Evolutionary conservation across 2,113 vertebrate species (phyloP).

Genomic region (Arothron firmamentum): DNA sequence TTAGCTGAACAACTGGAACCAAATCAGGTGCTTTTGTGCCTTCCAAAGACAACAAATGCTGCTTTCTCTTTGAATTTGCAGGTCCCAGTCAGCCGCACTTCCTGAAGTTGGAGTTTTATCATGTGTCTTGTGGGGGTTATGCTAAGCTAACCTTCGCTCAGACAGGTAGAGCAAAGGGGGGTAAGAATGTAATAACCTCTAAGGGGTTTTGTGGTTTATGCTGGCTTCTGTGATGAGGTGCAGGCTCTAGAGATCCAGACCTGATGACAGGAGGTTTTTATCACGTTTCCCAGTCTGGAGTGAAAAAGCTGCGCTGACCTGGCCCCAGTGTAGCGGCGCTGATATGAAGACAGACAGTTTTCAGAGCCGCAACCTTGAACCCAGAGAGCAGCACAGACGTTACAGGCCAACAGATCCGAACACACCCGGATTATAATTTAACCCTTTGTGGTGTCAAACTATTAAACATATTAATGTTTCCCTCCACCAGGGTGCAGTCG

Average conservation of each 20-base stretch:
- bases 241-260: not conserved
- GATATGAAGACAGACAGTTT: constrained; percentile 1
- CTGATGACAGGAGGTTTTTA: constrained; percentile 3
- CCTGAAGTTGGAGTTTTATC: no score
- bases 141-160: no score
- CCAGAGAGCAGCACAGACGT: constrained; percentile 9
- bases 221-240: no score
- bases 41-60: not conserved
- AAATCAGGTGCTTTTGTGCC: no score
- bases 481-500: no score
- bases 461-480: no score
- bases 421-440: not conserved
- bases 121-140: no score
- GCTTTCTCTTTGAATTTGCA: not conserved
- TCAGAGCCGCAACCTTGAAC: constrained; percentile 7
- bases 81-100: not conserved
- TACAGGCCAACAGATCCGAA: constrained; percentile 5
- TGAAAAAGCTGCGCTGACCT: not conserved
- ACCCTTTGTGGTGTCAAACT: not conserved
- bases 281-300: constrained; percentile 5
- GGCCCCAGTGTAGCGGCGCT: constrained; percentile 28
- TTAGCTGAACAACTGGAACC: not conserved
- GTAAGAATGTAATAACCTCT: no score
- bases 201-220: no score
- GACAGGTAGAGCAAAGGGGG: no score